Evolutionary conservation across 2,113 vertebrate genomes (phyloP), one percentile per base, ranked within the genome.

Genomic region (Oryzias javanicus): DNA sequence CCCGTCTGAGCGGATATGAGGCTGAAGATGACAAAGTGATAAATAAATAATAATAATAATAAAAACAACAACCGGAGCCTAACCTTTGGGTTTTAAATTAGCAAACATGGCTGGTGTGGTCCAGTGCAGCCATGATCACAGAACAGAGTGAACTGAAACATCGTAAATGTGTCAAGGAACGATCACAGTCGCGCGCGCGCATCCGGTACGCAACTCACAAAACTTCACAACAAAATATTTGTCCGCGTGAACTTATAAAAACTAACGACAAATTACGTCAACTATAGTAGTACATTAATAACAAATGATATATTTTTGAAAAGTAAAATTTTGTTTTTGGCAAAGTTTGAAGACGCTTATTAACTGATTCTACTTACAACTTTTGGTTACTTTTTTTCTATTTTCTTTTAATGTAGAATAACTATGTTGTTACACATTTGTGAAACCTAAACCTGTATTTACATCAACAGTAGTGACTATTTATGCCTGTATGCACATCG

Each of bases 61-160:
- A 35, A 35, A 35, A 35, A 35, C 8, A 87, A 80, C 83, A 89
- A 88, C 74, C 85, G 79, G 76, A 85, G 80, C 76, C 87, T 85
- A 91, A 90, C 88, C 90, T 89, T 87, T 89, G 86, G 88, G 87
- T 83, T 89, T 90, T 90, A 91, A 88, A 91, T 91, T 89, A 90
- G 87, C 88, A 90, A 92, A 92, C 90, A 92, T 91, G 91, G 91
- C 91, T 92, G 90, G 86, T 91, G 82, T 84, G 75, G 83, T 91
- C 88, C 84, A 70, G 81, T 82, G 85, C 81, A 90, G 90, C 89
- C 90, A 91, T 92, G 89, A 92, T 91, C 90, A 90, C 86, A 86
- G 78, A 87, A 84, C 82, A 80, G 80, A 76, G 58, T 52, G 72
- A 74, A 41, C 54, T 35, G 72, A 4, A 60, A 72, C 52, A 13